Evolutionary conservation across 2,113 vertebrate genomes (phyloP).

Genomic region (Dryoscopus gambensis): DNA sequence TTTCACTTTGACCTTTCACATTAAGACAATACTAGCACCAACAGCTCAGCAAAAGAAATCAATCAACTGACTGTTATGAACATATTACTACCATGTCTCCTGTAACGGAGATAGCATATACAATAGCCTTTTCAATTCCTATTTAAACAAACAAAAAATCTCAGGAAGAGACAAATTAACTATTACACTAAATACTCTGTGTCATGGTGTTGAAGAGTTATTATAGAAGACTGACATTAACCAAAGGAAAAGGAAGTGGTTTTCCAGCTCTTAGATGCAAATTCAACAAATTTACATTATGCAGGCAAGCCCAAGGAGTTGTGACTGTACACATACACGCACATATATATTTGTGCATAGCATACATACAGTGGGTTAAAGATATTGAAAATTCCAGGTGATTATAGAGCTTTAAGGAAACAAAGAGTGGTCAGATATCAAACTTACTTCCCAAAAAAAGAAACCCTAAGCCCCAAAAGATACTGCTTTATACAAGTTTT

Average conservation of each 20-base stretch:
- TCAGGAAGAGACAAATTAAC: slow-evolving; percentile 21
- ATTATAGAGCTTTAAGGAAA: neutral
- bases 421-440: neutral
- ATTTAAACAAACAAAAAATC: slow-evolving; percentile 30
- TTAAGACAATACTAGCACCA: neutral
- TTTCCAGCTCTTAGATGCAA: neutral
- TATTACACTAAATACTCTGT: neutral
- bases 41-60: neutral
- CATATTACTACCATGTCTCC: neutral
- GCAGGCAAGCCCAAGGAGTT: neutral
- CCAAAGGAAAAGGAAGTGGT: slow-evolving; percentile 26
- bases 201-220: neutral
- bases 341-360: fast-evolving
- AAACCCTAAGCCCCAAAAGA: neutral
- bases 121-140: neutral
- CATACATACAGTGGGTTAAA: neutral
- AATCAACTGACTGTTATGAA: neutral
- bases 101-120: neutral
- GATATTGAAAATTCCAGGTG: neutral
- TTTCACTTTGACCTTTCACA: neutral
- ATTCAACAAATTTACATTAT: neutral
- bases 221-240: neutral
- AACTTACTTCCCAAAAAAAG: neutral
- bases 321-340: neutral
- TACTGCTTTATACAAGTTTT: neutral